Conservation (phyloP, 2,888 invertebrate species). For the Brachyptera risi region DNA sequence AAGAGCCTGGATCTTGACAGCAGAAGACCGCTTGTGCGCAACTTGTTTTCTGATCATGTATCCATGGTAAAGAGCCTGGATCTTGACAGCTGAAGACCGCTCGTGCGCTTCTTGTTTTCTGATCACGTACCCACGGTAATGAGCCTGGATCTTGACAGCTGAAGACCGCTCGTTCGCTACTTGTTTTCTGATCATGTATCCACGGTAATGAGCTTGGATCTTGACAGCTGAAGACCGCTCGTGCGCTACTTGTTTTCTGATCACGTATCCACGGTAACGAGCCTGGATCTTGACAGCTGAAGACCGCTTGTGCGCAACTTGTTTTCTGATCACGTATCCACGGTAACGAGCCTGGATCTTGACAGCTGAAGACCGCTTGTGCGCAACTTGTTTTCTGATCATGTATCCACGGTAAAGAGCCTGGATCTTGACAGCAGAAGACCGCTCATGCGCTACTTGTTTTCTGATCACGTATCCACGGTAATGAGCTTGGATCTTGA, state of each 20-base stretch:
- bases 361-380: background rate
- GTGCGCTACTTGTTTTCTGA: background rate
- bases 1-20: slow-evolving; percentile 14
- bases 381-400: background rate
- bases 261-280: background rate
- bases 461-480: background rate
- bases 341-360: background rate
- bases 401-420: slow-evolving; percentile 42
- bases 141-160: background rate
- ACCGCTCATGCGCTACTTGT: slow-evolving; percentile 25
- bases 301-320: slow-evolving; percentile 8
- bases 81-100: slow-evolving; percentile 42
- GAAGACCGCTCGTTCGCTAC: background rate
- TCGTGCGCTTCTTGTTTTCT: slow-evolving; percentile 26
- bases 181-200: background rate
- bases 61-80: slow-evolving; percentile 43
- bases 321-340: slow-evolving; percentile 35
- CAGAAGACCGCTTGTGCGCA: background rate
- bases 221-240: background rate
- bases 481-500: background rate
- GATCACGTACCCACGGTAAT: background rate
- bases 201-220: background rate
- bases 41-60: background rate
- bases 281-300: background rate
- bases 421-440: slow-evolving; percentile 43